Evolutionary conservation across 2,797 vertebrate species (phyloP), one percentile per base, ranked within the genome.

Genomic region (Poecilia velifera): DNA sequence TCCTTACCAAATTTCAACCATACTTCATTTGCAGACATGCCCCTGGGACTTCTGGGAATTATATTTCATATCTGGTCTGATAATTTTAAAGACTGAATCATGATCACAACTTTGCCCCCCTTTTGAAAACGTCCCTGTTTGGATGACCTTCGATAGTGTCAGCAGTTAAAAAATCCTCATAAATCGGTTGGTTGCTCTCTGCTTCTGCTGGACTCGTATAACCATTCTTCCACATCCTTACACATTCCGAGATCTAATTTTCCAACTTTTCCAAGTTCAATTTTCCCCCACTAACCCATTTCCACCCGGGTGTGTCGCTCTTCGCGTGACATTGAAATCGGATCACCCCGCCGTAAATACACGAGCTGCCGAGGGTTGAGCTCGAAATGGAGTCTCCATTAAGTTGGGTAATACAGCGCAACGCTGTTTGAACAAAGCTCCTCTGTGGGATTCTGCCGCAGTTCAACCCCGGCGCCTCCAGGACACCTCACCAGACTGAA

Each of bases 371-470:
- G 25, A 74, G 74, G 77, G 39, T 25, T 36, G 59, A 70, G 73
- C 59, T 0, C 1, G 31, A 20, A 20, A 72, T 31, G 74, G 84
- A 87, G 76, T 82, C 85, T 85, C 87, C 74, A 86, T 88, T 86
- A 89, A 77, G 78, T 72, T 51, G 76, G 81, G 76, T 89, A 89
- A 91, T 89, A 88, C 77, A 75, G 79, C 45, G n/a, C 59, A 0
- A 76, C 78, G 8, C 79, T 84, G 82, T 83, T 90, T 87, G 88
- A 92, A 91, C 84, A 85, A 88, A 89, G 78, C 89, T 84, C 39
- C 85, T 84, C 87, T 82, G 86, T 41, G 6, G 87, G 88, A 74
- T 68, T 46, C 57, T 46, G 85, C 68, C 12, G 76, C 78, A 53
- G 84, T 82, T 85, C 84, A 78, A 57, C 78, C 68, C n/a, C 73